phyloP scores from a whole-genome alignment of 2,888 invertebrate genomes.

The Stictocephala bisonia region DNA sequence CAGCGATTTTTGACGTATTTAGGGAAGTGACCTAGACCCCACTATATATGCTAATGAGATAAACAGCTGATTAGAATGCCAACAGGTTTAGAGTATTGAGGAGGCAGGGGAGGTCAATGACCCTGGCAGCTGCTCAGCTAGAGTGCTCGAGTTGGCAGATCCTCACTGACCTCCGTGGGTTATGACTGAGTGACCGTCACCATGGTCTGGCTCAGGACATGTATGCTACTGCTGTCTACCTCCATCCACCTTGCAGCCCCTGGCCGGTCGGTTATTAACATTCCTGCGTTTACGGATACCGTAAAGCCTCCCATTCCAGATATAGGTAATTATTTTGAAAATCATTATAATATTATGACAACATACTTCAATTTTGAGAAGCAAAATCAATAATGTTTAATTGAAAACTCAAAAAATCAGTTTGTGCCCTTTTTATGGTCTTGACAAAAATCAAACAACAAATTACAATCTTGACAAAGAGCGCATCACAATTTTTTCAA shows the following conservation, averaged over 20 bases:
- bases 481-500: too few species aligned
- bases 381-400: too few species aligned
- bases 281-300: conserved; percentile 37
- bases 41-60: conserved; percentile 33
- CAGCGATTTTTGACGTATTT: too few species aligned
- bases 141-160: neutral
- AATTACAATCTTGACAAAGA: too few species aligned
- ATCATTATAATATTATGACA: too few species aligned
- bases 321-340: conserved; percentile 33
- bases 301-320: conserved; percentile 43
- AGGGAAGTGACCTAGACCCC: too few species aligned
- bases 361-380: too few species aligned
- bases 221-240: neutral
- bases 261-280: conserved; percentile 1
- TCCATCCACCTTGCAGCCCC: neutral
- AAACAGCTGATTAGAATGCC: conserved; percentile 45
- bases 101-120: conserved; percentile 30
- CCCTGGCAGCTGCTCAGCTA: conserved; percentile 5
- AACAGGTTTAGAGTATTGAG: conserved; percentile 34
- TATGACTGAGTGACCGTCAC: neutral
- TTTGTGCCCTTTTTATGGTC: too few species aligned
- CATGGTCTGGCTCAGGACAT: conserved; percentile 4
- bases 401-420: too few species aligned
- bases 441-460: too few species aligned
- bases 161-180: neutral